phyloP scores from a whole-genome alignment of 2,888 invertebrate species.

The Fragum sueziense region DNA sequence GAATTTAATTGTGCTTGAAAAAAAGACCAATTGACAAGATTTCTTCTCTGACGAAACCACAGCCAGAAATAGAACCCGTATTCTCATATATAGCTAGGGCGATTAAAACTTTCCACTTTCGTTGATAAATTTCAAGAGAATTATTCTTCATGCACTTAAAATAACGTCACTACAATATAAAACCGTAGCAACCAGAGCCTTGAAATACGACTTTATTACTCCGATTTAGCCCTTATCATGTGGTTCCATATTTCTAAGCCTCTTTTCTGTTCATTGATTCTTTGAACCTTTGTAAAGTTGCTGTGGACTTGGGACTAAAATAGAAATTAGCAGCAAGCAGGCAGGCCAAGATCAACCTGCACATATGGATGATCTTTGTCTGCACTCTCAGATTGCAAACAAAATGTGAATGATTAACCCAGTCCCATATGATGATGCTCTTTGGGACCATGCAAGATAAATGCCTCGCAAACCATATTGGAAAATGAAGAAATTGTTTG shows the following conservation, averaged over 20 bases:
- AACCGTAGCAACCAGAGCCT: neutral
- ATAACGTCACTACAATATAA: neutral
- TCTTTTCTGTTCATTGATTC: neutral
- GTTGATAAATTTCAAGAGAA: neutral
- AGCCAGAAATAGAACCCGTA: neutral
- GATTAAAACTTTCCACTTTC: neutral
- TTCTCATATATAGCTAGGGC: neutral
- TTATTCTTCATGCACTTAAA: neutral
- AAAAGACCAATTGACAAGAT: neutral
- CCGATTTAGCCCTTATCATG: neutral
- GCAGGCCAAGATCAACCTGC: no score
- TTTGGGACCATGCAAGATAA: no score
- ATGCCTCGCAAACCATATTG: no score
- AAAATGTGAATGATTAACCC: no score
- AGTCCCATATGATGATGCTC: no score
- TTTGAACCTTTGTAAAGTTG: no score
- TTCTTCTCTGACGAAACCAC: neutral
- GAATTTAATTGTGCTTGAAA: neutral
- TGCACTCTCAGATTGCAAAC: no score
- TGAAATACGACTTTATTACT: neutral
- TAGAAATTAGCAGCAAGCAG: no score
- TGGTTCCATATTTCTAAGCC: neutral
- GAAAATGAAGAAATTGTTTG: slow-evolving; percentile 2
- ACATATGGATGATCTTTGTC: no score
- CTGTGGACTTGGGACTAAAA: no score